phyloP scores from a whole-genome alignment of 2,888 invertebrate genomes.

The Habrosyne pyritoides region DNA sequence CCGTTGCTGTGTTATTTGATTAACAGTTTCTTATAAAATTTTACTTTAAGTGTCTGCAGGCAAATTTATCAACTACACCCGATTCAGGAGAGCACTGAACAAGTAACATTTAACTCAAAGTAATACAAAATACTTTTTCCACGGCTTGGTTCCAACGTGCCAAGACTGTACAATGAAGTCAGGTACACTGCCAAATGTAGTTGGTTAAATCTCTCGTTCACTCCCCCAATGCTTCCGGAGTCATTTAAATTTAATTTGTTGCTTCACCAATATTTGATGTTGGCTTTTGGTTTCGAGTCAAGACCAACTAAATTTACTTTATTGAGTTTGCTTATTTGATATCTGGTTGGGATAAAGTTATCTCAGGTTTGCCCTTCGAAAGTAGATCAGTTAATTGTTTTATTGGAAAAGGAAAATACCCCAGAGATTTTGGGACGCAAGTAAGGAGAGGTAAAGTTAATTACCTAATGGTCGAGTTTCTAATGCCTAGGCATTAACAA shows the following conservation, averaged over 20 bases:
- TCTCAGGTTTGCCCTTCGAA: slow-evolving; percentile 1
- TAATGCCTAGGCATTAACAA: neutral
- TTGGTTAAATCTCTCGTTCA: slow-evolving; percentile 2
- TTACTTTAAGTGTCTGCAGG: too few species aligned
- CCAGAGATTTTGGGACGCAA: neutral
- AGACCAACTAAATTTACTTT: slow-evolving; percentile 9
- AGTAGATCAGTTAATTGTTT: neutral
- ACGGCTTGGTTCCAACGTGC: neutral
- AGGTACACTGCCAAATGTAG: neutral
- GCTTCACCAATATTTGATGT: slow-evolving; percentile 38
- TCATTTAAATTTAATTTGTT: slow-evolving; percentile 41
- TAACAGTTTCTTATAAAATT: too few species aligned
- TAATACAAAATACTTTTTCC: neutral
- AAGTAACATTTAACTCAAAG: slow-evolving; percentile 1
- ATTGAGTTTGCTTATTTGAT: slow-evolving; percentile 4
- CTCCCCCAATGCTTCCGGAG: slow-evolving; percentile 1
- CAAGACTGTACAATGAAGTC: neutral
- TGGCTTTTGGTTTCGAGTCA: slow-evolving; percentile 25
- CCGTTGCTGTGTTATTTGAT: too few species aligned
- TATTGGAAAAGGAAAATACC: neutral
- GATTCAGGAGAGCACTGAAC: too few species aligned
- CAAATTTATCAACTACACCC: too few species aligned
- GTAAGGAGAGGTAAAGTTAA: neutral
- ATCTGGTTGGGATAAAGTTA: slow-evolving; percentile 2
- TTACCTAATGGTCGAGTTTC: slow-evolving; percentile 3